A percentile compares a stretch with the other conserved stretches of the same genome.
phyloP scores from a whole-genome alignment of 2,113 vertebrate genomes.

The Copsychus sechellarum region DNA sequence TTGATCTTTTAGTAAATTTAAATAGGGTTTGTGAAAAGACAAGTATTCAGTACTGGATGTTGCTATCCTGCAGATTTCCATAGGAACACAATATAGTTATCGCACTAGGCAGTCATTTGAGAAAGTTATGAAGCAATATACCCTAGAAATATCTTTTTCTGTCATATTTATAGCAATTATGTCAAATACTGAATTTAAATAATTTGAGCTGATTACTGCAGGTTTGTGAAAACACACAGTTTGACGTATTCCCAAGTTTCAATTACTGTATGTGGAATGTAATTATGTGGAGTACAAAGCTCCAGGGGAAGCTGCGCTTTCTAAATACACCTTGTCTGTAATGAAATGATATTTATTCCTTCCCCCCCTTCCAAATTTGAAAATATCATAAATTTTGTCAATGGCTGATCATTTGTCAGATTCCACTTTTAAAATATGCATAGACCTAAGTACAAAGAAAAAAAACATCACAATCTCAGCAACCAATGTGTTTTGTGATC shows the following conservation, averaged over 20 bases:
- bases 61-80: background rate
- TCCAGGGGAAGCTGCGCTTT: constrained; percentile 18
- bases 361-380: fast-evolving
- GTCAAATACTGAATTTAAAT: constrained; percentile 66
- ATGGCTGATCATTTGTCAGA: background rate
- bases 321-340: background rate
- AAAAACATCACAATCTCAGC: background rate
- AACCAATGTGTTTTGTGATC: background rate
- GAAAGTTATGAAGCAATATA: constrained; percentile 18
- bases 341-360: background rate
- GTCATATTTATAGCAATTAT: constrained; percentile 66
- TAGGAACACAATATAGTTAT: constrained; percentile 5
- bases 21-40: background rate
- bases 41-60: background rate
- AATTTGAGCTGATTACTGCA: constrained; percentile 62
- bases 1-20: background rate
- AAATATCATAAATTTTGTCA: background rate
- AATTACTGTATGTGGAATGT: constrained; percentile 58
- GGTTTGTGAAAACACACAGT: constrained; percentile 69
- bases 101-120: constrained; percentile 21
- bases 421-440: background rate
- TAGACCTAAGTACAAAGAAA: background rate
- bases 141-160: constrained; percentile 48
- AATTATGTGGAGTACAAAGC: constrained; percentile 55
- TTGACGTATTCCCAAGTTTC: constrained; percentile 53